Base-by-base conservation (phyloP, 92 coral and sea anemone genomes). In the Epizoanthus illoricatus region DNA sequence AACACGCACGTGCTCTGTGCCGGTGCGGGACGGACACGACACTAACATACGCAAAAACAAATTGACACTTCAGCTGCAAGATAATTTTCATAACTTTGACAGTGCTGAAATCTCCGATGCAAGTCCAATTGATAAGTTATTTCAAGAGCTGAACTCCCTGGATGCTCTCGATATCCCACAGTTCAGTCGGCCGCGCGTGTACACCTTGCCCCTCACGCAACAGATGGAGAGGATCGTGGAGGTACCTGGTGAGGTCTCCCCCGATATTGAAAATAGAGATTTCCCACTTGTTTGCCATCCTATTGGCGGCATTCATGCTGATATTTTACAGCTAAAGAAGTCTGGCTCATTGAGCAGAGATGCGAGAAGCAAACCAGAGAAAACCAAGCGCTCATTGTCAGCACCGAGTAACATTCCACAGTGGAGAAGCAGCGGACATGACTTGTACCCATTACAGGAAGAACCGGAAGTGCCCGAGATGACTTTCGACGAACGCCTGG, bases 141-240 rank as follows among this genome's bases (percentile, higher is more conserved):
- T 60, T 42, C 59, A 78, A 78, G 62, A 63, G 55, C 70, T 78
- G 2, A 60, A 63, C 65, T 69, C 82, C 8, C 47, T 78, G 2
- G 82, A 63, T 78, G 82, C 82, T 10, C 49, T 78, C 52, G 82
- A 63, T 78, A 42, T 64, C 49, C 54, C 82, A 1, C 82, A 69
- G 15, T 64, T 78, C 39, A 63, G 20, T 62, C 82, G 82, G 7
- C 82, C 82, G 23, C 82, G 82, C 18, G 71, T 78, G 40, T 78
- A 78, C 18, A 78, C 82, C 0, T 70, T 78, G 20, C 82, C 82
- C 5, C 82, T 78, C 28, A 63, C 70, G 47, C 55, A 76, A 10
- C 81, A 47, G 39, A 76, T 76, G 82, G 82, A 78, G 42, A 78
- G 61, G 59, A 78, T 78, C 52, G 82, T 78, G 41, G 82, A 78